Evolutionary conservation across 2,797 vertebrate species (phyloP).

Genomic region (Peromyscus aztecus): DNA sequence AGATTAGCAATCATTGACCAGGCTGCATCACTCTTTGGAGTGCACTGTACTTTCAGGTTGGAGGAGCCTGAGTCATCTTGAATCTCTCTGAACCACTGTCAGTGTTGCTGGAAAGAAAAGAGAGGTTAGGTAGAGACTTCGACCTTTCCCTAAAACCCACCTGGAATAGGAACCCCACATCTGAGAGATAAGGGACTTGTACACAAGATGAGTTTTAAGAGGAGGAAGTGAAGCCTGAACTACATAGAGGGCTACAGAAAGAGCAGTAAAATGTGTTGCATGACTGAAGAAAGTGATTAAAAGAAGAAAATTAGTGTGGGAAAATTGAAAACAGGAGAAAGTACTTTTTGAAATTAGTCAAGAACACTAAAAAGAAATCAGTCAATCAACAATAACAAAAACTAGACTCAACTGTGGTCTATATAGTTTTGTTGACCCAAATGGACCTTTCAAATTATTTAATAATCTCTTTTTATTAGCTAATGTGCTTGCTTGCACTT

Average conservation of each 20-base stretch:
- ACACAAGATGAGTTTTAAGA: too few species aligned
- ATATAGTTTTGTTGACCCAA: not conserved
- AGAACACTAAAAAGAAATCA: constrained; percentile 43
- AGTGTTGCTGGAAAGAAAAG: constrained; percentile 40
- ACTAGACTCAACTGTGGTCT: not conserved
- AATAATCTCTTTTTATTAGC: constrained; percentile 27
- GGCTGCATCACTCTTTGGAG: not conserved
- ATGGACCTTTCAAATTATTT: constrained; percentile 20
- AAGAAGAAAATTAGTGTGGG: not conserved
- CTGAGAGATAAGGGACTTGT: not conserved
- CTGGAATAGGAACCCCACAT: not conserved
- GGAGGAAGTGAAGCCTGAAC: not conserved
- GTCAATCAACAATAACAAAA: constrained; percentile 30
- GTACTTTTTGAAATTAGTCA: not conserved
- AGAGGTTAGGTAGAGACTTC: not conserved
- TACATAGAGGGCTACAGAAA: constrained; percentile 1
- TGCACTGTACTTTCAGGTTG: not conserved
- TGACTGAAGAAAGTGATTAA: not conserved
- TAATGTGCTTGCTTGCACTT: constrained; percentile 35
- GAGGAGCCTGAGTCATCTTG: not conserved
- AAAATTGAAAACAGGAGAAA: constrained; percentile 24
- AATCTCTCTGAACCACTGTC: not conserved
- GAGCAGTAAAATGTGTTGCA: not conserved
- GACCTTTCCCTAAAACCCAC: not conserved
- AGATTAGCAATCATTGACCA: not conserved